These are phyloP conservation scores for Caenorhabditis virilis DNA, from an alignment of 2,888 invertebrate species.

Conservation along the genomic window DNA sequence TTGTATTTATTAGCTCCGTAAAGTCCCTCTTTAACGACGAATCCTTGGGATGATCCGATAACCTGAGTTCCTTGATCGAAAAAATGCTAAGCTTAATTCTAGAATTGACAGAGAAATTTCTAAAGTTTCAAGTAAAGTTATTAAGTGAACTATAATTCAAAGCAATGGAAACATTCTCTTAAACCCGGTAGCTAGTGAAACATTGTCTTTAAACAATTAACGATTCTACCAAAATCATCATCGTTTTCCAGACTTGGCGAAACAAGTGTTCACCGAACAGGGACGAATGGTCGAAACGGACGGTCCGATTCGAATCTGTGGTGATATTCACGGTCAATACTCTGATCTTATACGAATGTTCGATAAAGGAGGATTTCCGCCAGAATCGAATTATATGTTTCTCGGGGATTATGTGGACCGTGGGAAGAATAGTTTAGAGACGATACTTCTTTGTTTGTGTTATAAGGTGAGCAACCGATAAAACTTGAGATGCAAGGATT, in stretches of 20 bases:
- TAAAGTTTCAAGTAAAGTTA: no score
- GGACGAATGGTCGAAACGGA: slow-evolving; percentile 39
- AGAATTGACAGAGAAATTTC: no score
- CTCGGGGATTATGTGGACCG: slow-evolving; percentile 58
- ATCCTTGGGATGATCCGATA: no score
- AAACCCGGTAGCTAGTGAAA: not conserved
- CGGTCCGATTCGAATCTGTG: slow-evolving; percentile 44
- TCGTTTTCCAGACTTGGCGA: slow-evolving; percentile 25
- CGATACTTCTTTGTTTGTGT: slow-evolving; percentile 36
- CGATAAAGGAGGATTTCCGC: slow-evolving; percentile 52
- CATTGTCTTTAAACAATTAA: not conserved
- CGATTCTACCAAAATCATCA: not conserved
- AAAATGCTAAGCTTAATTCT: no score
- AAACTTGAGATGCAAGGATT: slow-evolving; percentile 43
- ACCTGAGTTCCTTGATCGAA: no score
- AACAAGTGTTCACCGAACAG: slow-evolving; percentile 34
- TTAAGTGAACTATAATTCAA: no score
- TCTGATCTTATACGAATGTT: slow-evolving; percentile 45
- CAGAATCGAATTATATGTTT: slow-evolving; percentile 52
- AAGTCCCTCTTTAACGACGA: no score
- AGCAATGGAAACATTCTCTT: not conserved
- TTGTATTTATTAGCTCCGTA: no score
- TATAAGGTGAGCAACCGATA: slow-evolving; percentile 49
- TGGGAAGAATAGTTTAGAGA: slow-evolving; percentile 43
- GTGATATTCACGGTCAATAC: slow-evolving; percentile 51